Base-by-base conservation (phyloP, 1,140 invertebrate genomes). In the Drosophila punjabiensis region DNA sequence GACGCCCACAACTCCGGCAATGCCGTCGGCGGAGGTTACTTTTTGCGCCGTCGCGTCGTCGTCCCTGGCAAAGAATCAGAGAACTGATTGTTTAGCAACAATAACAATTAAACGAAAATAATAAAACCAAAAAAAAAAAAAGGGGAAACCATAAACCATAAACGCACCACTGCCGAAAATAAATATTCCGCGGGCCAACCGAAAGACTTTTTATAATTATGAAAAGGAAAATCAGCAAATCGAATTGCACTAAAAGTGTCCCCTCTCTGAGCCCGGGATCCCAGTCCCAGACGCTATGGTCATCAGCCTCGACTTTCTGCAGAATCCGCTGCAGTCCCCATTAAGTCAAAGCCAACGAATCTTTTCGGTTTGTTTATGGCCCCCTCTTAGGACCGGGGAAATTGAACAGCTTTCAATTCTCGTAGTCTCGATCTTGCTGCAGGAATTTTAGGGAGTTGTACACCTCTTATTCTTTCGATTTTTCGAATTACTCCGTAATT, bases 51-150 rank as follows among this genome's bases (percentile, higher is more conserved):
- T 56, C 33, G 53, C 35, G 84, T 75, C 28, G 33, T 41, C 30
- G 58, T 32, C 18, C 65, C 79, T 76, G 60, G 76, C 69, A 67
- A 90, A 90, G 82, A 90, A 89, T 86, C 82, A 90, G 76, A 90
- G 85, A 90, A 58, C 55, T 86, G 73, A 86, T 90, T 89, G 86
- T 89, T 89, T 90, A 86, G 86, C 86, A 80, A 89, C 79, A 90
- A 86, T 80, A 74, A 75, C 74, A 68, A 88, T 80, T 77, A 52
- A 68, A 59, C 69, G 50, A 75, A 58, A 74, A 76, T 63, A 66
- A 81, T 65, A 76, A 76, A 90, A 61, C 68, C 67, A 87, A 79
- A 59, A 85, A 89, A 84, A 77, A 62, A 45, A 37, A 33, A 45
- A 66, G 5, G 55, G 55, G 55, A 39, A 58, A 58, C 71, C 87